Evolutionary conservation across 2,113 vertebrate species (phyloP).

Genomic region (Azemiops feae): DNA sequence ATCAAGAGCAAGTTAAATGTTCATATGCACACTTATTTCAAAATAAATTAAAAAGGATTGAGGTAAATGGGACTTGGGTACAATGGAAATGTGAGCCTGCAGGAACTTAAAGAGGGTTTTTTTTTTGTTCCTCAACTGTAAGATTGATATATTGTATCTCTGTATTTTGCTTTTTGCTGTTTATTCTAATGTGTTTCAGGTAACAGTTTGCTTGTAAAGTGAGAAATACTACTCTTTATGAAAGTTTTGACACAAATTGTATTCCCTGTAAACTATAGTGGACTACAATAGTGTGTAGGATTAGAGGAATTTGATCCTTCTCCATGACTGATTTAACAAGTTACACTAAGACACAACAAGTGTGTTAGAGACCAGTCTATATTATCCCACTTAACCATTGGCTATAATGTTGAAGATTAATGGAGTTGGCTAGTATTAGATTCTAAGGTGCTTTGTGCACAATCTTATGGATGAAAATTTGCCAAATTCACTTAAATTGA

Average conservation of each 20-base stretch:
- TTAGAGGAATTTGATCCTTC: not conserved
- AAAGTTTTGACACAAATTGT: not conserved
- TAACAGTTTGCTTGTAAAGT: not conserved
- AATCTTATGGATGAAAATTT: not conserved
- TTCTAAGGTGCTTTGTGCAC: not conserved
- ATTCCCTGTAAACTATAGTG: not conserved
- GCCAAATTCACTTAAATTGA: not conserved
- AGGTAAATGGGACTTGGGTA: not conserved
- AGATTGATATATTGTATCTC: not conserved
- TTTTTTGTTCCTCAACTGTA: not conserved
- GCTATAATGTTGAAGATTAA: not conserved
- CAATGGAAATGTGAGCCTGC: not conserved
- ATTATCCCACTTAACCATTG: not conserved
- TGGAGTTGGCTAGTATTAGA: not conserved
- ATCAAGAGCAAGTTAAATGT: not conserved
- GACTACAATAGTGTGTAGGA: not conserved
- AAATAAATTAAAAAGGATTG: not conserved
- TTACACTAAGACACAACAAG: not conserved
- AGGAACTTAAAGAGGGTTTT: not conserved
- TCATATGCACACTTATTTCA: not conserved
- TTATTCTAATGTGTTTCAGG: not conserved
- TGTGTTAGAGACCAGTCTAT: not conserved
- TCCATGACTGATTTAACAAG: not conserved
- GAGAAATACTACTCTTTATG: not conserved
- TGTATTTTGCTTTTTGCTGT: not conserved